A percentile compares a stretch with the other conserved stretches of the same genome.
Evolutionary conservation across 2,113 vertebrate species (phyloP).

Genomic region (Okapia johnstoni): DNA sequence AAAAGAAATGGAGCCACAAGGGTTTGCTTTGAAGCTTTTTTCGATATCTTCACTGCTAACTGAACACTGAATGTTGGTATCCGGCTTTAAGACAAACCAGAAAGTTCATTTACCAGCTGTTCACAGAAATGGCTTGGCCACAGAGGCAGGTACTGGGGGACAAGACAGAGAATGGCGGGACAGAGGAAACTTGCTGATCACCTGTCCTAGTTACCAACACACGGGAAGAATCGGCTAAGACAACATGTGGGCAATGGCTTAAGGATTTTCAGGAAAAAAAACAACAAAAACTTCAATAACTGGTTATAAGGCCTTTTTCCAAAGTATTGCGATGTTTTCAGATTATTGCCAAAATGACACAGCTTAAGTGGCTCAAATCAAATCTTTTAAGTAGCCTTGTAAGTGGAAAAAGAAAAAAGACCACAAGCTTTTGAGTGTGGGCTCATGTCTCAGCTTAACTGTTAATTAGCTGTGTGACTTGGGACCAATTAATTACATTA

Average conservation of each 20-base stretch:
- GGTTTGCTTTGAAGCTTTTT: conserved; percentile 90
- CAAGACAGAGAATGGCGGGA: background rate
- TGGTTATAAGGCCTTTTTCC: background rate
- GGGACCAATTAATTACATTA: background rate
- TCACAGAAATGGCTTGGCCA: conserved; percentile 40
- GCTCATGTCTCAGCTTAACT: background rate
- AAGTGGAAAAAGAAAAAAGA: background rate
- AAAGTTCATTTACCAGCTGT: conserved; percentile 71
- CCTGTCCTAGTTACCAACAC: background rate
- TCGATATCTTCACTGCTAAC: conserved; percentile 96
- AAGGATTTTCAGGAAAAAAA: background rate
- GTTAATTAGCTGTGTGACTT: background rate
- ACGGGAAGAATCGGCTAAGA: background rate
- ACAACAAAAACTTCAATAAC: background rate
- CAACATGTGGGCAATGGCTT: background rate
- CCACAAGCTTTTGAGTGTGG: background rate
- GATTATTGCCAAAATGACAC: background rate
- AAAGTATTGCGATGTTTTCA: background rate
- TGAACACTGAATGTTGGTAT: conserved; percentile 91
- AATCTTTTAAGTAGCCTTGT: background rate
- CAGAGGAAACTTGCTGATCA: background rate
- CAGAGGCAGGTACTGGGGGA: conserved; percentile 15
- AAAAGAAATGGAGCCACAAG: conserved; percentile 90
- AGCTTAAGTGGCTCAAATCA: conserved; percentile 1
- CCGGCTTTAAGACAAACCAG: conserved; percentile 84